These are phyloP conservation scores for Ursus arctos DNA, from an alignment of 2,113 vertebrate species.

Conservation along the genomic window DNA sequence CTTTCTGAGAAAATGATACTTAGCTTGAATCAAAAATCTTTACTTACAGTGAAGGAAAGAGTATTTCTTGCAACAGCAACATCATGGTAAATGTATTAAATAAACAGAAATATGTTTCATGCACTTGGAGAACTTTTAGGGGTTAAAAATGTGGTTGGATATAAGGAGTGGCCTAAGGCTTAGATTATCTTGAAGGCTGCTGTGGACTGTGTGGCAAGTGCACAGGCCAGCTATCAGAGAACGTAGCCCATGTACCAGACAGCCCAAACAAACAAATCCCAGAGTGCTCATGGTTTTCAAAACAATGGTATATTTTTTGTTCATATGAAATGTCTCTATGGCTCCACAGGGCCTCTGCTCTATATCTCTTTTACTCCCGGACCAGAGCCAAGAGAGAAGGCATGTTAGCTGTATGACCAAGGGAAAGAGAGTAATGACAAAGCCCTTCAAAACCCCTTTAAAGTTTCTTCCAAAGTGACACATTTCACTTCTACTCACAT, in stretches of 20 bases:
- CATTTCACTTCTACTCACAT: not conserved
- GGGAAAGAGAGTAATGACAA: not conserved
- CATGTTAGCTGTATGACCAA: not conserved
- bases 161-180: not conserved
- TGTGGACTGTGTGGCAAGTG: not conserved
- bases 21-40: not conserved
- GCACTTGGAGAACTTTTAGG: not conserved
- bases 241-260: not conserved
- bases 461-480: not conserved
- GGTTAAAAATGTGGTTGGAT: not conserved
- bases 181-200: not conserved
- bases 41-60: not conserved
- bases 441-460: not conserved
- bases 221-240: not conserved
- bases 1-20: not conserved
- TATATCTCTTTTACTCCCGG: not conserved
- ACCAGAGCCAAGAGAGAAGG: not conserved
- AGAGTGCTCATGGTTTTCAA: not conserved
- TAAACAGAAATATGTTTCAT: not conserved
- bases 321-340: not conserved
- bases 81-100: not conserved
- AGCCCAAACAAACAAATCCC: not conserved
- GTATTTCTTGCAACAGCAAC: not conserved
- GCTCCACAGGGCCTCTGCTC: not conserved
- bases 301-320: not conserved